A percentile compares a stretch with the other conserved stretches of the same genome.
Conservation (phyloP, 2,797 vertebrate species). For the Synaphobranchus kaupii region DNA sequence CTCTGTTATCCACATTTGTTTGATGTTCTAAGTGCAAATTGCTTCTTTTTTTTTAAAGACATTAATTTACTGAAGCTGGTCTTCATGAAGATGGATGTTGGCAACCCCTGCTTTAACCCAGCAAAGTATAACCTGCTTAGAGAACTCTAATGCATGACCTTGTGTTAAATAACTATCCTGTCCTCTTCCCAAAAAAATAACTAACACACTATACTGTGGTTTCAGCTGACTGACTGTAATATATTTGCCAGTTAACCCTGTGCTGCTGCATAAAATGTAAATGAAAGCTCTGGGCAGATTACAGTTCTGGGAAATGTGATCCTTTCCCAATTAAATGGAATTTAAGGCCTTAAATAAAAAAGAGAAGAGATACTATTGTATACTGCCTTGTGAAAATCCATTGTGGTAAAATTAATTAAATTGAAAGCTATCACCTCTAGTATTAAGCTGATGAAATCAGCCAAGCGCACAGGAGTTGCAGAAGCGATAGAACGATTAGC, state of each 20-base stretch:
- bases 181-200: background rate
- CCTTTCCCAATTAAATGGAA: constrained; percentile 33
- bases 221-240: background rate
- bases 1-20: no score
- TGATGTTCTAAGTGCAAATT: no score
- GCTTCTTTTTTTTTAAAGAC: no score
- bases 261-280: constrained; percentile 18
- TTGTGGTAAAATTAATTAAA: constrained; percentile 33
- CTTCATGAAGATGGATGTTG: no score
- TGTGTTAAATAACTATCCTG: background rate
- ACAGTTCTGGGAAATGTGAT: constrained; percentile 26
- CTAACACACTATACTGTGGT: background rate
- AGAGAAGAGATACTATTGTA: background rate
- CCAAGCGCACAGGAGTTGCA: background rate
- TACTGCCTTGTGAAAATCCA: constrained; percentile 7
- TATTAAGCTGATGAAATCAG: background rate
- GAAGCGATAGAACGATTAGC: background rate
- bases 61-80: no score
- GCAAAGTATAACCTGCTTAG: no score
- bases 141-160: background rate
- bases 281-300: constrained; percentile 27
- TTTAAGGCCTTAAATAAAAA: constrained; percentile 18
- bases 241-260: constrained; percentile 22
- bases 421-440: background rate
- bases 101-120: no score